These are phyloP conservation scores for Papilio polytes DNA, from an alignment of 1,140 invertebrate genomes.

Conservation along the genomic window DNA sequence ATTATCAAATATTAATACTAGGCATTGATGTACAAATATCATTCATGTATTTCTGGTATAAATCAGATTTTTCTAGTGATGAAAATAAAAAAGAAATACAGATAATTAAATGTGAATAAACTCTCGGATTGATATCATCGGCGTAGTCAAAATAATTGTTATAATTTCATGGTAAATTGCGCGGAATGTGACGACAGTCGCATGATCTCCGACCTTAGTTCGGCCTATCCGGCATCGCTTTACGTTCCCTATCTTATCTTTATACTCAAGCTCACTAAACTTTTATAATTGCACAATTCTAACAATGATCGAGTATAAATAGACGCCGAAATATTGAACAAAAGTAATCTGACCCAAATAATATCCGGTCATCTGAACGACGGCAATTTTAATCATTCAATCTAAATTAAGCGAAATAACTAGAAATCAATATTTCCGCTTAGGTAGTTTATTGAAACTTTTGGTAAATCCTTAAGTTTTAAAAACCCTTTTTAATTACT, in stretches of 20 bases:
- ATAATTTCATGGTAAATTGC: slow-evolving; percentile 31
- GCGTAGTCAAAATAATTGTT: slow-evolving; percentile 31
- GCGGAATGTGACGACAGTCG: slow-evolving; percentile 34
- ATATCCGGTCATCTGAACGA: neutral
- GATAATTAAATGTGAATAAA: slow-evolving; percentile 20
- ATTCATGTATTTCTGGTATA: neutral
- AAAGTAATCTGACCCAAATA: neutral
- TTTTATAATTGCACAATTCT: neutral
- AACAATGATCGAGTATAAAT: neutral
- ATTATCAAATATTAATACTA: neutral
- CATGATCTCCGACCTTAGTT: slow-evolving; percentile 35
- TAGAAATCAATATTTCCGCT: too few species aligned
- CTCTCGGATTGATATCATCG: slow-evolving; percentile 6
- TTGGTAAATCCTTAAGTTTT: too few species aligned
- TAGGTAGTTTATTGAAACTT: too few species aligned
- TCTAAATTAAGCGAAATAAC: too few species aligned
- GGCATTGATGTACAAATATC: neutral
- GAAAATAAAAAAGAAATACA: neutral
- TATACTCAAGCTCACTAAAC: neutral
- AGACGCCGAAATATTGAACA: neutral
- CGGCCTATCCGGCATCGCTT: neutral
- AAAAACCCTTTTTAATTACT: neutral
- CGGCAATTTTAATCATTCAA: neutral
- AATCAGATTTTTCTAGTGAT: neutral
- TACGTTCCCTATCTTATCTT: slow-evolving; percentile 19